Conservation (phyloP, 2,113 vertebrate genomes). For the Phyllopteryx taeniolatus region DNA sequence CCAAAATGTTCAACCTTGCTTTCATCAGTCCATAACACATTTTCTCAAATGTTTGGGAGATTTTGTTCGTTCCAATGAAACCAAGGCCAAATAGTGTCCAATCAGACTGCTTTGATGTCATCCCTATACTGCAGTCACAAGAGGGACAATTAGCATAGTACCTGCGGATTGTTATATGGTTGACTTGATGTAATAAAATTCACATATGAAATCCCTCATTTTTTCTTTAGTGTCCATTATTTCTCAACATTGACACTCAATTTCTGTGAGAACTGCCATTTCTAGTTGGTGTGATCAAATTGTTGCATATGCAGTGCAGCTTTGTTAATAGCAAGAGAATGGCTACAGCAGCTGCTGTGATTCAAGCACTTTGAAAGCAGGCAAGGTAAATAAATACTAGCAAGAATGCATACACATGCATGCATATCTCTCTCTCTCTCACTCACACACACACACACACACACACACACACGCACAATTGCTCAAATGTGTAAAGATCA, state of each 20-base stretch:
- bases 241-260: not conserved
- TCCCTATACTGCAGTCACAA: not conserved
- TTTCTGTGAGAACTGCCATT: not conserved
- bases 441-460: constrained; percentile 33
- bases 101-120: not conserved
- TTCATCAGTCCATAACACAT: not conserved
- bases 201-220: not conserved
- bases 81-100: not conserved
- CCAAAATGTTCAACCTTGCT: not conserved
- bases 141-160: not conserved
- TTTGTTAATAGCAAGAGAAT: constrained; percentile 9
- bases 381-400: constrained; percentile 42
- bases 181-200: not conserved
- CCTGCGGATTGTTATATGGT: not conserved
- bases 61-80: not conserved
- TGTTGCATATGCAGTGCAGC: not conserved
- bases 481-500: constrained; percentile 70
- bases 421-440: not conserved
- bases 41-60: not conserved
- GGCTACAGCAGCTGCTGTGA: constrained; percentile 29
- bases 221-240: not conserved
- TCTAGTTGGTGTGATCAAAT: not conserved
- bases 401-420: constrained; percentile 4
- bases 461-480: constrained; percentile 62
- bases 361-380: constrained; percentile 46